phyloP scores from a whole-genome alignment of 2,113 vertebrate genomes.

The Actenoides lindsayi region DNA sequence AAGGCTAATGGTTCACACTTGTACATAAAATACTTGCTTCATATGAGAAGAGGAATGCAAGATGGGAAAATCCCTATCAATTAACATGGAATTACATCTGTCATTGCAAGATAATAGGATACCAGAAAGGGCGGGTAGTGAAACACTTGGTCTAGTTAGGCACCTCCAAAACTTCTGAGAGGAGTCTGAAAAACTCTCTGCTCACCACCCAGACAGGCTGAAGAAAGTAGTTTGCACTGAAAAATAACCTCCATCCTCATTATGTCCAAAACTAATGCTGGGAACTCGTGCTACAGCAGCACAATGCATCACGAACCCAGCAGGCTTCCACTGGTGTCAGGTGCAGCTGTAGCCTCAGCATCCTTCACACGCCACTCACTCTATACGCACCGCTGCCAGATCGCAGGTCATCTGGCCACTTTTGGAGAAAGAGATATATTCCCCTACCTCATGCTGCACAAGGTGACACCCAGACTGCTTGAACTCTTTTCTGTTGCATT shows the following conservation, averaged over 20 bases:
- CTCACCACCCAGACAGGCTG: not conserved
- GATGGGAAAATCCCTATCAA: not conserved
- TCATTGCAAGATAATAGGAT: not conserved
- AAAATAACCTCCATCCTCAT: not conserved
- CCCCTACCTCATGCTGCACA: not conserved
- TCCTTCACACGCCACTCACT: not conserved
- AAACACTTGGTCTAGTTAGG: not conserved
- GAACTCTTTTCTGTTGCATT: not conserved
- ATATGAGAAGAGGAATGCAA: not conserved
- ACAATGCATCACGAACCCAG: not conserved
- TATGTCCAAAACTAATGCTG: not conserved
- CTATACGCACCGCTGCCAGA: not conserved
- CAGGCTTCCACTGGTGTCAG: not conserved
- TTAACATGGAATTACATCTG: not conserved
- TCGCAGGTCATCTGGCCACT: not conserved
- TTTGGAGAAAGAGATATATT: not conserved
- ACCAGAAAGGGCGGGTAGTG: not conserved
- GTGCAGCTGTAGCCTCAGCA: not conserved
- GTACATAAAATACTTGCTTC: not conserved
- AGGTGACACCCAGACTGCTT: not conserved
- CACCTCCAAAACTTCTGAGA: not conserved
- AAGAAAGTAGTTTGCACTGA: not conserved
- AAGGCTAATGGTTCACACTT: not conserved
- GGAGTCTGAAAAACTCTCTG: not conserved
- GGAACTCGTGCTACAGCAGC: not conserved